Percentiles rank a stretch among this genome's conserved stretches.
These are phyloP conservation scores for Hypocryptadius cinnamomeus DNA, from an alignment of 2,113 vertebrate species.

Conservation along the genomic window DNA sequence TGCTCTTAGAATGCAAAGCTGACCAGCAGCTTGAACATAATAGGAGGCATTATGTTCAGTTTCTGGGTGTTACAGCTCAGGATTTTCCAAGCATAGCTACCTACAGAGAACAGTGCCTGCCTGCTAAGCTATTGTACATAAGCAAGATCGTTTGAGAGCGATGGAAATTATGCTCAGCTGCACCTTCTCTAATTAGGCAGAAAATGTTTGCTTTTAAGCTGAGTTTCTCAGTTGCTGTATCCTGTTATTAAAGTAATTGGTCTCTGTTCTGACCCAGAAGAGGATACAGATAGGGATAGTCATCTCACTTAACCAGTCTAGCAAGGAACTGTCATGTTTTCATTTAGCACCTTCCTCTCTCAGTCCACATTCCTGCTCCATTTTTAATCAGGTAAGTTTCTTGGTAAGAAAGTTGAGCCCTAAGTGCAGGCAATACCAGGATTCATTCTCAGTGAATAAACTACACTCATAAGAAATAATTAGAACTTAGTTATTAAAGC, in stretches of 20 bases:
- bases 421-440: background rate
- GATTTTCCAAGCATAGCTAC: background rate
- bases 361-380: background rate
- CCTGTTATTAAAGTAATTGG: background rate
- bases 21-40: background rate
- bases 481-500: background rate
- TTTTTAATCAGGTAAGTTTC: background rate
- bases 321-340: background rate
- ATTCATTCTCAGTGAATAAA: background rate
- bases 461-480: background rate
- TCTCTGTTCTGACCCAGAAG: background rate
- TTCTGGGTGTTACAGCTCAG: background rate
- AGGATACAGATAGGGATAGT: background rate
- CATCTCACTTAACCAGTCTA: slow-evolving; percentile 1
- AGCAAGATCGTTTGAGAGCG: background rate
- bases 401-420: background rate
- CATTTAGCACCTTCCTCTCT: background rate
- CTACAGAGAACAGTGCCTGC: background rate
- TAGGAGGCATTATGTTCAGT: background rate
- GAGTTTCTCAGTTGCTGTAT: background rate
- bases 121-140: background rate
- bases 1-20: background rate
- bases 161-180: background rate
- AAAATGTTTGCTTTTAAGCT: background rate
- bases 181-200: background rate